Conservation (phyloP, 2,113 vertebrate genomes). For the Corapipo altera region DNA sequence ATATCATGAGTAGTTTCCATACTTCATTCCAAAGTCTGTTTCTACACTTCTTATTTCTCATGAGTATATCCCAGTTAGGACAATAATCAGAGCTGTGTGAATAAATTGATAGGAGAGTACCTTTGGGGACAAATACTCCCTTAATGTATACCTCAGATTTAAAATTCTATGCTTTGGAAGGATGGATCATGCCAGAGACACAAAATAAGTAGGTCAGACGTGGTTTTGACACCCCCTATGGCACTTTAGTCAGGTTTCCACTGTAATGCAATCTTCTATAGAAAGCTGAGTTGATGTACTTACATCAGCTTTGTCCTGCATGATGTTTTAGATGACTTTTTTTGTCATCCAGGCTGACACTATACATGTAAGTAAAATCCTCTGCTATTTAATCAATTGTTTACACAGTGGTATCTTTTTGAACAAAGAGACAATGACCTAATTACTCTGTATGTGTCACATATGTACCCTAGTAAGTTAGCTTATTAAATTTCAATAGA, state of each 20-base stretch:
- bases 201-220: background rate
- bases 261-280: background rate
- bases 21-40: background rate
- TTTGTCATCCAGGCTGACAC: conserved; percentile 17
- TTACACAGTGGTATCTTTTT: conserved; percentile 47
- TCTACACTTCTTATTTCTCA: background rate
- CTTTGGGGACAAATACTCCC: background rate
- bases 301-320: conserved; percentile 37
- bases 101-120: background rate
- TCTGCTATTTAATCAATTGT: conserved; percentile 52
- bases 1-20: background rate
- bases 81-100: background rate
- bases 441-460: conserved; percentile 16
- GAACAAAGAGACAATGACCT: conserved; percentile 47
- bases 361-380: conserved; percentile 19
- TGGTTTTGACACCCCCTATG: background rate
- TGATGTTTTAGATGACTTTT: conserved; percentile 50
- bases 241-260: background rate
- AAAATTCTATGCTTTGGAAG: background rate
- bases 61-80: background rate
- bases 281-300: background rate
- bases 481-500: conserved; percentile 48
- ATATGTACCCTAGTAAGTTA: conserved; percentile 48
- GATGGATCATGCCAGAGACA: background rate
- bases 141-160: background rate